Percentiles rank a stretch among this genome's conserved stretches.
These are phyloP conservation scores for Vidua macroura DNA, from an alignment of 2,113 vertebrate species.

Conservation along the genomic window DNA sequence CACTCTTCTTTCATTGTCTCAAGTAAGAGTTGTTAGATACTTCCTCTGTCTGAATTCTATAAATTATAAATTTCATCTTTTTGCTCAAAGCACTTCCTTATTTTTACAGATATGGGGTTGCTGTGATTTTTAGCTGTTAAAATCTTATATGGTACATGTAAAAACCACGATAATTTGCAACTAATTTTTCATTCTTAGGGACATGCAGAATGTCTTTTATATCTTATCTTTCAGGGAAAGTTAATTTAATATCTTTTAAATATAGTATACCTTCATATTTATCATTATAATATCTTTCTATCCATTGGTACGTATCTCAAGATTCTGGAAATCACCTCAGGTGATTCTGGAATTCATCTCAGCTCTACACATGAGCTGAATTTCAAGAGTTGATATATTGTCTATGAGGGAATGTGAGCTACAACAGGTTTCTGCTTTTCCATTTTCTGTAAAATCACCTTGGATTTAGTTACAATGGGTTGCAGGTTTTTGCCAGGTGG, in stretches of 20 bases:
- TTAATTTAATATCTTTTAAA: not conserved
- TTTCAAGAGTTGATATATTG: not conserved
- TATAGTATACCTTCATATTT: not conserved
- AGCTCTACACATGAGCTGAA: accelerated
- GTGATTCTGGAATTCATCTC: not conserved
- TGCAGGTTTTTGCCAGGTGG: not conserved
- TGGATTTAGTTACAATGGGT: not conserved
- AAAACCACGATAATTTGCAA: not conserved
- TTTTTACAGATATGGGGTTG: not conserved
- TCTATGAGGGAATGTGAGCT: not conserved
- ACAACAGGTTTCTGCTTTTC: not conserved
- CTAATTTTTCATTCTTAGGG: not conserved
- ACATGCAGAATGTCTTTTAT: not conserved
- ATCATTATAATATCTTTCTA: not conserved
- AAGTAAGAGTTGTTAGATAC: not conserved
- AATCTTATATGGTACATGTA: not conserved
- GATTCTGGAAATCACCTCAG: not conserved
- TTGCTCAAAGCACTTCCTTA: not conserved
- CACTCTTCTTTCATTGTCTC: not conserved
- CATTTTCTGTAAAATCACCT: not conserved
- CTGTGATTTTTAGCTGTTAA: not conserved
- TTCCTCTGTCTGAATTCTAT: not conserved
- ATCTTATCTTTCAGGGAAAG: not conserved
- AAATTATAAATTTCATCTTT: not conserved
- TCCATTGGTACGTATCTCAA: not conserved